A percentile compares a stretch with the other conserved stretches of the same genome.
Evolutionary conservation across 2,888 invertebrate species (phyloP).

Genomic region (Dasysyrphus tricinctus): DNA sequence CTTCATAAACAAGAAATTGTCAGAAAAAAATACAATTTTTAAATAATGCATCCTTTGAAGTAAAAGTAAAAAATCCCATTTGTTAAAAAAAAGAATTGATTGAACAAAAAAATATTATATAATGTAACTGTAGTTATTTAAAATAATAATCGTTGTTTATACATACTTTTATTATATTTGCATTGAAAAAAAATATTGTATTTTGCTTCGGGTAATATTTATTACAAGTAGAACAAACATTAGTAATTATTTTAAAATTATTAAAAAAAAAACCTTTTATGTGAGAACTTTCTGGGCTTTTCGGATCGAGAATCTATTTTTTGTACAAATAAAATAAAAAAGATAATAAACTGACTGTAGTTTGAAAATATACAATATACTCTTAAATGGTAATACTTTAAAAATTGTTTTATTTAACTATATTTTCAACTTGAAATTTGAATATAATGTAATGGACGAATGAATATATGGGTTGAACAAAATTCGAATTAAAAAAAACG

Average conservation of each 20-base stretch:
- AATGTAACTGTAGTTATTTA: slow-evolving; percentile 37
- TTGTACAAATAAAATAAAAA: slow-evolving; percentile 69
- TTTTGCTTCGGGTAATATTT: slow-evolving; percentile 63
- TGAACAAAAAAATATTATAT: slow-evolving; percentile 31
- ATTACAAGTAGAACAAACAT: slow-evolving; percentile 35
- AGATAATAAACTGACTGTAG: slow-evolving; percentile 57
- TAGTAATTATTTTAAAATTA: slow-evolving; percentile 45
- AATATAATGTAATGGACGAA: too few relatives aligned
- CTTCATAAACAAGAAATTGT: slow-evolving; percentile 41
- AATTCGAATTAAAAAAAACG: too few relatives aligned
- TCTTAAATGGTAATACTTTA: slow-evolving; percentile 55
- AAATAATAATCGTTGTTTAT: slow-evolving; percentile 65
- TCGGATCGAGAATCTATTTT: slow-evolving; percentile 71
- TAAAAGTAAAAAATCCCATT: slow-evolving; percentile 33
- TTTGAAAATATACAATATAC: slow-evolving; percentile 72
- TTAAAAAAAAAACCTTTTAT: slow-evolving; percentile 54
- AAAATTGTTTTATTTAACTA: slow-evolving; percentile 11
- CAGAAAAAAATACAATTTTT: not conserved
- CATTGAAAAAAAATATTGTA: slow-evolving; percentile 37
- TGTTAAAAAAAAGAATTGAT: slow-evolving; percentile 43
- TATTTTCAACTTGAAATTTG: too few relatives aligned
- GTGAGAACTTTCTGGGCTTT: slow-evolving; percentile 66
- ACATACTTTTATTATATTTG: slow-evolving; percentile 50
- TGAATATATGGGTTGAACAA: too few relatives aligned
- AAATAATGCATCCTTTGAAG: slow-evolving; percentile 3